These are phyloP conservation scores for Tyrophagus putrescentiae DNA, from an alignment of 1,140 invertebrate genomes.

Conservation along the genomic window DNA sequence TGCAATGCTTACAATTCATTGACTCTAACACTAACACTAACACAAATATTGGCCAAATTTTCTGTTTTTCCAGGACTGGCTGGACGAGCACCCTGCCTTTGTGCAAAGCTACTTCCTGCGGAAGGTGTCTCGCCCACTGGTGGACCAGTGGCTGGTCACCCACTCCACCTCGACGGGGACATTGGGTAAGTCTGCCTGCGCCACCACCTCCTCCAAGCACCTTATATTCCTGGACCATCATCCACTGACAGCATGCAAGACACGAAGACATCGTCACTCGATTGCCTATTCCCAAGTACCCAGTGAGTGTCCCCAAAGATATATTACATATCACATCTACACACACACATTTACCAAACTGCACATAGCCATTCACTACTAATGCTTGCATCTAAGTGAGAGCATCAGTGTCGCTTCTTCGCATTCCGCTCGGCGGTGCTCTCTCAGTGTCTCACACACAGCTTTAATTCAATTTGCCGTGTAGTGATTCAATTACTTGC, in stretches of 20 bases:
- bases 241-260: constrained; percentile 42
- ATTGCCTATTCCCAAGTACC: not conserved
- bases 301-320: not conserved
- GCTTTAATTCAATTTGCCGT: too few relatives aligned
- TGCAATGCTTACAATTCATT: not conserved
- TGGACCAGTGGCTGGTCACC: constrained; percentile 73
- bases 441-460: too few relatives aligned
- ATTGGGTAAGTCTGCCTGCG: constrained; percentile 24
- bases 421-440: too few relatives aligned
- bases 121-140: constrained; percentile 74
- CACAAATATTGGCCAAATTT: not conserved
- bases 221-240: constrained; percentile 34
- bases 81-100: constrained; percentile 89
- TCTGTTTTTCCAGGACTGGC: constrained; percentile 54
- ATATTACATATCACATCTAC: too few relatives aligned
- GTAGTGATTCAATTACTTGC: too few relatives aligned
- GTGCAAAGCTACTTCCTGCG: constrained; percentile 85
- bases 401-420: too few relatives aligned
- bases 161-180: constrained; percentile 46
- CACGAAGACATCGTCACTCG: constrained; percentile 12
- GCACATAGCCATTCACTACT: too few relatives aligned
- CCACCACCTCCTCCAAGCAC: constrained; percentile 25
- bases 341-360: too few relatives aligned
- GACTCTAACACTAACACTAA: not conserved
- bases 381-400: too few relatives aligned